Evolutionary conservation across 2,113 vertebrate genomes (phyloP), one percentile per base, ranked within the genome.

Genomic region (Morone chrysops): DNA sequence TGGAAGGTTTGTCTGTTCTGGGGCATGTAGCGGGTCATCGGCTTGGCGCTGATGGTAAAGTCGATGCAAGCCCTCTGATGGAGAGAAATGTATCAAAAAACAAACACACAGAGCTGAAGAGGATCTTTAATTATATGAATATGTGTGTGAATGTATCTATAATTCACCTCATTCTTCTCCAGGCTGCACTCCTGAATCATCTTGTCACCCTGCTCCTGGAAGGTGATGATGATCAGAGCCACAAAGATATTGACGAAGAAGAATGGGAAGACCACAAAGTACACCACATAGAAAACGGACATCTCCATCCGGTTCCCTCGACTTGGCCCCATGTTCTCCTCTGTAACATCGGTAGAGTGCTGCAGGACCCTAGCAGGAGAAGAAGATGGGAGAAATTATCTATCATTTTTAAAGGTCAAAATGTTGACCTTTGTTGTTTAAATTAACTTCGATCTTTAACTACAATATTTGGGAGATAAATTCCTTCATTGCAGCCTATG

Each of bases 181-280:
- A 99, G 93, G 81, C 96, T 99, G 92, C 98, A 99, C 87, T 99
- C 98, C 89, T 99, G 97, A 95, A 99, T 99, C 97, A 99, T 98
- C 95, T 99, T 99, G 90, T 99, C 98, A 0, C 98, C 98, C 91
- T 99, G 98, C 84, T 99, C 98, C 94, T 99, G 98, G 94, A 99
- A 99, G 0, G 98, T 99, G 94, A 99, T 99, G 94, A 99, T 99
- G 93, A 99, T 99, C 72, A 99, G 96, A 90, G 98, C 98, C 87
- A 99, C 98, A 0, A 99, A 99, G 90, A 99, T 99, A 93, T 99
- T 99, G 90, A 99, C 98, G 0, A 99, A 99, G 94, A 99, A 99
- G 94, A 99, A 99, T 0, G 98, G 98, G 88, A 99, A 99, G 89
- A 99, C 98, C 67, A 99, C 98, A 20, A 99, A 99, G 92, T 99